Evolutionary conservation across 1,140 invertebrate genomes (phyloP), one percentile per base, ranked within the genome.

Genomic region (Bicyclus anynana): DNA sequence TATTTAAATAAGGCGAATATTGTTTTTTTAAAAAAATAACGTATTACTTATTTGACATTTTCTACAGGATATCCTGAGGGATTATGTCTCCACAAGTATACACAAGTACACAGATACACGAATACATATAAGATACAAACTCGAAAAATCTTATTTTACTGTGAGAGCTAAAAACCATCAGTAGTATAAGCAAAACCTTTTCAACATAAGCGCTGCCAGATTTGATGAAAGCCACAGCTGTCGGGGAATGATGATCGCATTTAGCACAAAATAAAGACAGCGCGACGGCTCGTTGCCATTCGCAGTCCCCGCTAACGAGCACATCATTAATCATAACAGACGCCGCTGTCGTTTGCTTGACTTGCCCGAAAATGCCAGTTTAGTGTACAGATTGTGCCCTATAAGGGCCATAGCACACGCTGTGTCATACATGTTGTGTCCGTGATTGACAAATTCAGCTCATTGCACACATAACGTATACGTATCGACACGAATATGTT

Each of bases 241-340:
- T 53, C 62, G 57, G 44, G 21, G 29, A 53, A 57, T 60, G 57
- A 58, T 58, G 56, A 47, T 52, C 59, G 63, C 65, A 69, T 62
- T 74, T 72, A 69, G 59, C 38, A 55, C 53, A 18, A 63, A 69
- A 73, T 74, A 73, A 69, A 71, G 72, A 71, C 71, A 57, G 53
- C 67, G 59, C 62, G 51, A 37, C 50, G 50, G 20, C 65, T 62
- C 29, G 67, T 65, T 67, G 65, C 65, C 62, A 70, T 65, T 61
- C 61, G 62, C 69, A 72, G 66, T 53, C 54, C 46, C 40, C 18
- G 51, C 69, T 74, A 72, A 72, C 72, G 67, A 74, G 53, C 62
- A 54, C 58, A 20, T 54, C 69, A 72, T 74, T 66, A 69, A 72
- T 74, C 72, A 74, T 68, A 33, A 69, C 60, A 66, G 67, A 68